These are phyloP conservation scores for Argyrosomus regius DNA, from an alignment of 2,797 vertebrate genomes.

Conservation along the genomic window DNA sequence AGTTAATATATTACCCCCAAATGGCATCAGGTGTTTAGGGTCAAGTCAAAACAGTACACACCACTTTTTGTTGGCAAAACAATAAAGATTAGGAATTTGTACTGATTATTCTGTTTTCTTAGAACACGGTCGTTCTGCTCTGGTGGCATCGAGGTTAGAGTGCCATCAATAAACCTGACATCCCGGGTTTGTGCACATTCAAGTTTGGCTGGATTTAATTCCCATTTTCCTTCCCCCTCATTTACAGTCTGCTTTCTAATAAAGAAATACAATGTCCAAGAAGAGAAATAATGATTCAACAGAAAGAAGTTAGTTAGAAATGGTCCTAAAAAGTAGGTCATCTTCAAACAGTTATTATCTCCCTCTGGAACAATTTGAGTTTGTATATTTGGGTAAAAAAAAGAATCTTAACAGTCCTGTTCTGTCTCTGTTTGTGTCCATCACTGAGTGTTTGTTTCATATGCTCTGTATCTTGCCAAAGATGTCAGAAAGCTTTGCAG, in stretches of 20 bases:
- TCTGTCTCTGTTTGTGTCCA: conserved; percentile 10
- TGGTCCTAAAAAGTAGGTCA: neutral
- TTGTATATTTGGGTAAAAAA: neutral
- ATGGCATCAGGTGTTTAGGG: neutral
- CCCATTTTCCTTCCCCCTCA: neutral
- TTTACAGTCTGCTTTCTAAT: neutral
- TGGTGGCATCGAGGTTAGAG: neutral
- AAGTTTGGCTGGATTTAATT: neutral
- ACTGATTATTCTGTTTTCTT: neutral
- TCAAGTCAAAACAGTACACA: neutral
- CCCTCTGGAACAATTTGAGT: neutral
- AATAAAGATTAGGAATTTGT: neutral
- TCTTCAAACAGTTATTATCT: neutral
- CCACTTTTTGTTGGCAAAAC: neutral
- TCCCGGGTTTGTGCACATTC: neutral
- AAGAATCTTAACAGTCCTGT: neutral
- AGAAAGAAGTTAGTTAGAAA: neutral
- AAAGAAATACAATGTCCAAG: neutral
- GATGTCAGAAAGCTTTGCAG: conserved; percentile 89
- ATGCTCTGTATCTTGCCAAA: conserved; percentile 67
- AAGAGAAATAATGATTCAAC: neutral
- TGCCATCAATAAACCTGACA: no score
- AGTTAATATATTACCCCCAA: neutral
- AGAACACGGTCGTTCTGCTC: no score
- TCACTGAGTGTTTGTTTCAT: neutral